These are phyloP conservation scores for Epicampocera succincta DNA, from an alignment of 2,888 invertebrate species.

Conservation along the genomic window DNA sequence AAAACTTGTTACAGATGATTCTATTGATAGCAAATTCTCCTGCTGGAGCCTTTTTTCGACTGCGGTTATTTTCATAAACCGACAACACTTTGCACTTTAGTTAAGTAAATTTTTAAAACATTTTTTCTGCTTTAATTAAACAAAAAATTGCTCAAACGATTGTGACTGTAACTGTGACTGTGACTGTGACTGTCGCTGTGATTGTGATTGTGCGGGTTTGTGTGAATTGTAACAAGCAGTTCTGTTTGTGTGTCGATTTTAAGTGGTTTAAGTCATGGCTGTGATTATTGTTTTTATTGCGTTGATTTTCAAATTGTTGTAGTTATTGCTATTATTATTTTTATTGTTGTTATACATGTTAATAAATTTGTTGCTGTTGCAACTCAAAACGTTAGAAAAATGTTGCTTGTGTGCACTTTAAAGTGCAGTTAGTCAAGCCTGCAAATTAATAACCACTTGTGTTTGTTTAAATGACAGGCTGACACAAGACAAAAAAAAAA, in stretches of 20 bases:
- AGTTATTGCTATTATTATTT: constrained; percentile 7
- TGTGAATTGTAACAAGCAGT: neutral
- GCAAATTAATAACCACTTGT: constrained; percentile 64
- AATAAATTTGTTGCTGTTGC: constrained; percentile 14
- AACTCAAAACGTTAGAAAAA: constrained; percentile 26
- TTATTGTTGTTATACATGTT: constrained; percentile 47
- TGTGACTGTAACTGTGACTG: neutral
- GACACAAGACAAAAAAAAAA: neutral
- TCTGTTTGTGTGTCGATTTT: neutral
- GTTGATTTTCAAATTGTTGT: constrained; percentile 39
- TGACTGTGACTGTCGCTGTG: neutral
- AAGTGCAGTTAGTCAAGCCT: constrained; percentile 67
- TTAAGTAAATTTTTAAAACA: constrained; percentile 44
- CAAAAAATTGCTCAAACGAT: neutral
- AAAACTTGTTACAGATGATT: constrained; percentile 34
- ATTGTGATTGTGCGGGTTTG: neutral
- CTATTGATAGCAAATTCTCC: constrained; percentile 5
- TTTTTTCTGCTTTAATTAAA: neutral
- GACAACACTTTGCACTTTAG: constrained; percentile 66
- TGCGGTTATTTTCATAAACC: constrained; percentile 29
- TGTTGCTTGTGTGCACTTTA: constrained; percentile 50
- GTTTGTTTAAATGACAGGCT: constrained; percentile 52
- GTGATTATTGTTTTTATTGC: constrained; percentile 32
- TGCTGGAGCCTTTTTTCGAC: constrained; percentile 8
- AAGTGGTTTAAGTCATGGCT: constrained; percentile 25